Percentiles rank a stretch among this genome's conserved stretches.
phyloP scores from a whole-genome alignment of 2,113 vertebrate species.

The Anguilla japonica region DNA sequence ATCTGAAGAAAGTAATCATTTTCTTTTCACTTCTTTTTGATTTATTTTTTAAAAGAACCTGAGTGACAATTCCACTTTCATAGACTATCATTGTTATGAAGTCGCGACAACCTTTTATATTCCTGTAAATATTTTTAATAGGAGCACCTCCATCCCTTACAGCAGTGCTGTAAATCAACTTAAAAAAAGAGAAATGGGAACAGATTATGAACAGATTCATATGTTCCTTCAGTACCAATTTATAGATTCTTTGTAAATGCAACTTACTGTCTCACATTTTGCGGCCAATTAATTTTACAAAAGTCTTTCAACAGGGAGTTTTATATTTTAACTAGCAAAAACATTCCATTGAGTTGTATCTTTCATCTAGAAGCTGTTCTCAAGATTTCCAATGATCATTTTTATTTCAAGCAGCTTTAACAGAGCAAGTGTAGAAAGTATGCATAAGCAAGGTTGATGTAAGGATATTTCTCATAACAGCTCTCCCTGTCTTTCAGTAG shows the following conservation, averaged over 20 bases:
- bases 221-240: not conserved
- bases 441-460: not conserved
- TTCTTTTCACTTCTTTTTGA: not conserved
- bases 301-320: not conserved
- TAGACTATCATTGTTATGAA: not conserved
- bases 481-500: not conserved
- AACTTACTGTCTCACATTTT: not conserved
- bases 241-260: not conserved
- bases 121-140: not conserved
- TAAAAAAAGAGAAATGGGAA: not conserved
- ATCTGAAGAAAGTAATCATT: not conserved
- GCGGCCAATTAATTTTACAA: not conserved
- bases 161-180: not conserved
- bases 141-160: not conserved
- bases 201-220: not conserved
- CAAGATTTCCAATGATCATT: not conserved
- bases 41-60: not conserved
- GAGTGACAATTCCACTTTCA: not conserved
- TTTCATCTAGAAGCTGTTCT: not conserved
- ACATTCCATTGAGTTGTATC: not conserved
- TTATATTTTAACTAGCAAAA: not conserved
- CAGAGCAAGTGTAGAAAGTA: not conserved
- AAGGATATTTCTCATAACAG: not conserved
- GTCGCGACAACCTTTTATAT: not conserved
- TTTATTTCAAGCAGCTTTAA: not conserved